Conservation (phyloP, 2,113 vertebrate species). For the Gymnocephalus cernua region DNA sequence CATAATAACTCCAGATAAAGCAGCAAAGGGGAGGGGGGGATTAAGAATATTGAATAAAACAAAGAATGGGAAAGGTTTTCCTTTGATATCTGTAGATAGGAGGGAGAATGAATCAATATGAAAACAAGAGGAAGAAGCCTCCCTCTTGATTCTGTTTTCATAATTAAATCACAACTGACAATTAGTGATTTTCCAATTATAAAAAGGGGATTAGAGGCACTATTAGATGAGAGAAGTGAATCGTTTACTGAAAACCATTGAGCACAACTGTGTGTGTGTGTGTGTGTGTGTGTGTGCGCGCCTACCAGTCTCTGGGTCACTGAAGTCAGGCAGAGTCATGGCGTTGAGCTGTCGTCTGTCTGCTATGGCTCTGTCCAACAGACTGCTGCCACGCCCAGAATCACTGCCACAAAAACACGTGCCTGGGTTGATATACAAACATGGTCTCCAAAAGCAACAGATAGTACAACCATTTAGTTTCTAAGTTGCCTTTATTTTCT, state of each 20-base stretch:
- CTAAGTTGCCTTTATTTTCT: background rate
- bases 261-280: constrained; percentile 5
- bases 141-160: background rate
- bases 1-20: background rate
- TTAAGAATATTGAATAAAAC: too few species aligned
- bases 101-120: background rate
- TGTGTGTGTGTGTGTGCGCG: background rate
- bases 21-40: too few species aligned
- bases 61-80: background rate
- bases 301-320: constrained; percentile 97
- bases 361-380: constrained; percentile 95
- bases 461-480: background rate
- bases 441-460: background rate
- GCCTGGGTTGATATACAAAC: constrained; percentile 3
- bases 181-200: background rate
- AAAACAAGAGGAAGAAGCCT: background rate
- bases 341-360: constrained; percentile 96
- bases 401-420: constrained; percentile 86
- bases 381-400: constrained; percentile 97
- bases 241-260: background rate
- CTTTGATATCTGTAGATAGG: background rate
- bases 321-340: constrained; percentile 97
- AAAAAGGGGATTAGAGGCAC: background rate
- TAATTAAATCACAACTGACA: background rate
- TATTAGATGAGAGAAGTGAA: background rate